Conservation (phyloP, 2,113 vertebrate genomes). For the Etia nguti region DNA sequence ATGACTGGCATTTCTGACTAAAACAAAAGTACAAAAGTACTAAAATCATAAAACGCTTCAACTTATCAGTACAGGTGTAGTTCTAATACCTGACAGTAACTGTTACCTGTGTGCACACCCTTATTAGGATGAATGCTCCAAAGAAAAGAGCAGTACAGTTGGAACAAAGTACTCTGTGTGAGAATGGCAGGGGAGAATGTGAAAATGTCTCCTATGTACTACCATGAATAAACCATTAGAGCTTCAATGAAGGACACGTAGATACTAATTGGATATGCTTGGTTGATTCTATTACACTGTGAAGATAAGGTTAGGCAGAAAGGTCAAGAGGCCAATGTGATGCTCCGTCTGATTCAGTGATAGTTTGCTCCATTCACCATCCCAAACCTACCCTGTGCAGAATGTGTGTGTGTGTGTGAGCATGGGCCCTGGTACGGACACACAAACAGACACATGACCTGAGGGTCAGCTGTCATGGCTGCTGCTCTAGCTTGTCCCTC, state of each 20-base stretch:
- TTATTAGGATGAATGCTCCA: neutral
- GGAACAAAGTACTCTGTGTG: conserved; percentile 5
- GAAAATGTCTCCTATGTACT: conserved; percentile 36
- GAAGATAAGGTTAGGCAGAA: conserved; percentile 49
- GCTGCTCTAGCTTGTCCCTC: conserved; percentile 48
- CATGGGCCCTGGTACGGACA: neutral
- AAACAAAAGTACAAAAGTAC: rapidly evolving
- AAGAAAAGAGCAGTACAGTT: neutral
- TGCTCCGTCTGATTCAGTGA: conserved; percentile 42
- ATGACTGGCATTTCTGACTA: neutral
- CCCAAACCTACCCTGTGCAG: neutral
- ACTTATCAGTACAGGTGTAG: neutral
- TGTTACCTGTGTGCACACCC: neutral
- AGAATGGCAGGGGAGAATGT: conserved; percentile 23
- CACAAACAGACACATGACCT: conserved; percentile 2
- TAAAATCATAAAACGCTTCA: neutral
- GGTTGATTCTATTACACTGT: conserved; percentile 52
- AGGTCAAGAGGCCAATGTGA: conserved; percentile 53
- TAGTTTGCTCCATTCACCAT: conserved; percentile 21
- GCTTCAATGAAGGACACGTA: conserved; percentile 55
- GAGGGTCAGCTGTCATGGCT: conserved; percentile 58
- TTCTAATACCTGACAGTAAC: neutral
- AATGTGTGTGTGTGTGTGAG: neutral
- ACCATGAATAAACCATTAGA: conserved; percentile 60
- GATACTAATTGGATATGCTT: conserved; percentile 61